These are phyloP conservation scores for Noctua janthina DNA, from an alignment of 2,888 invertebrate genomes.

Conservation along the genomic window DNA sequence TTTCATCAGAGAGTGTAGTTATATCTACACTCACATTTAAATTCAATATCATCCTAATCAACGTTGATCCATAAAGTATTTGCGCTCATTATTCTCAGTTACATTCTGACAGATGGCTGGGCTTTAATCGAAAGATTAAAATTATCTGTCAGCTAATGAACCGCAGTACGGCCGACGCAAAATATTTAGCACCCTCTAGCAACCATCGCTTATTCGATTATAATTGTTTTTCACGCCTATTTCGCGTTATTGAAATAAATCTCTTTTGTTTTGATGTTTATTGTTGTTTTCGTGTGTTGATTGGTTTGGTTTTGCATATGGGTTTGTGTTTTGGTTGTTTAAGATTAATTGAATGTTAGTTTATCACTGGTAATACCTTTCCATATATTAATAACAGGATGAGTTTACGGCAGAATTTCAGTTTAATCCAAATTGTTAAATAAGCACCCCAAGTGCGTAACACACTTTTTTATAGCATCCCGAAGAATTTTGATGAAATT, in stretches of 20 bases:
- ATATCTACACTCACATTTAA: constrained; percentile 36
- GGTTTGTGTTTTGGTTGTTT: constrained; percentile 41
- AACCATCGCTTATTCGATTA: constrained; percentile 82
- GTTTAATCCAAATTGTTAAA: no score
- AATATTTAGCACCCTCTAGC: constrained; percentile 82
- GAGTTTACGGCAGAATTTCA: no score
- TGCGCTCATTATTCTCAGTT: constrained; percentile 80
- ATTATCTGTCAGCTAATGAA: constrained; percentile 86
- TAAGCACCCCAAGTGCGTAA: no score
- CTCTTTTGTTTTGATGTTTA: constrained; percentile 83
- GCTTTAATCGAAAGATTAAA: constrained; percentile 88
- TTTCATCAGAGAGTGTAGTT: constrained; percentile 1
- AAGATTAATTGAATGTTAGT: background rate
- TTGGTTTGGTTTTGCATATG: constrained; percentile 64
- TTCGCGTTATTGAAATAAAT: constrained; percentile 87
- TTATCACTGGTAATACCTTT: no score
- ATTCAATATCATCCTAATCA: constrained; percentile 62
- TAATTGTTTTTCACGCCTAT: constrained; percentile 90
- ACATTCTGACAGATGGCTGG: constrained; percentile 79
- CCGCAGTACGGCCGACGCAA: constrained; percentile 69
- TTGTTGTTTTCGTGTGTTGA: constrained; percentile 76
- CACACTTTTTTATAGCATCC: no score
- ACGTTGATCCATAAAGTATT: constrained; percentile 65
- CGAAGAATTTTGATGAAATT: no score
- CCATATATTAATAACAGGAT: no score